A percentile compares a stretch with the other conserved stretches of the same genome.
Evolutionary conservation across 2,113 vertebrate species (phyloP).

Genomic region (Lutjanus erythropterus): DNA sequence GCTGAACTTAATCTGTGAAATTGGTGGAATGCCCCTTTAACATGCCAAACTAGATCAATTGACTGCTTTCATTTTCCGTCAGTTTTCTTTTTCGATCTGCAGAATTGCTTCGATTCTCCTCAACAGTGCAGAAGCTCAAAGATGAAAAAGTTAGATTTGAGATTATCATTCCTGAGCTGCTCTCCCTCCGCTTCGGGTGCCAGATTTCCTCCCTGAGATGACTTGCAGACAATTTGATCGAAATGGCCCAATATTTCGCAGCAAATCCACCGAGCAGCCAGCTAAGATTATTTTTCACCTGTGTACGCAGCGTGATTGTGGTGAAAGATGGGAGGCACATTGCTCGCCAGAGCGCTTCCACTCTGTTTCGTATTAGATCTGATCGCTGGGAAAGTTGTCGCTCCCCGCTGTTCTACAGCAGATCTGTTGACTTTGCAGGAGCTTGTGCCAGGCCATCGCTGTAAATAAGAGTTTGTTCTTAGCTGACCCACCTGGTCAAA

Average conservation of each 20-base stretch:
- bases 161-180: constrained; percentile 31
- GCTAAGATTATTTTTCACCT: constrained; percentile 69
- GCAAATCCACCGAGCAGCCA: constrained; percentile 60
- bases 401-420: constrained; percentile 57
- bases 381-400: constrained; percentile 62
- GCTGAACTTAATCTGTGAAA: background rate
- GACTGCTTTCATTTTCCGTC: constrained; percentile 18
- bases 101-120: constrained; percentile 34
- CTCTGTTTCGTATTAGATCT: constrained; percentile 69
- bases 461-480: constrained; percentile 61
- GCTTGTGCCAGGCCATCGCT: constrained; percentile 46
- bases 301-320: constrained; percentile 56
- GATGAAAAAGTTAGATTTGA: constrained; percentile 47
- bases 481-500: constrained; percentile 77
- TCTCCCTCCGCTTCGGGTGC: constrained; percentile 13
- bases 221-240: constrained; percentile 61
- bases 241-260: constrained; percentile 60
- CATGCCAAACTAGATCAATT: background rate
- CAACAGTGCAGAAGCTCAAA: constrained; percentile 28
- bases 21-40: background rate
- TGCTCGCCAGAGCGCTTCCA: constrained; percentile 50
- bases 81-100: constrained; percentile 14
- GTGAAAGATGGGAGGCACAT: constrained; percentile 46
- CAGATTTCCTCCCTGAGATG: constrained; percentile 52
- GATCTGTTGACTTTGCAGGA: constrained; percentile 70